Evolutionary conservation across 1,140 invertebrate genomes (phyloP), one percentile per base, ranked within the genome.

Genomic region (Kradibia gibbosae): DNA sequence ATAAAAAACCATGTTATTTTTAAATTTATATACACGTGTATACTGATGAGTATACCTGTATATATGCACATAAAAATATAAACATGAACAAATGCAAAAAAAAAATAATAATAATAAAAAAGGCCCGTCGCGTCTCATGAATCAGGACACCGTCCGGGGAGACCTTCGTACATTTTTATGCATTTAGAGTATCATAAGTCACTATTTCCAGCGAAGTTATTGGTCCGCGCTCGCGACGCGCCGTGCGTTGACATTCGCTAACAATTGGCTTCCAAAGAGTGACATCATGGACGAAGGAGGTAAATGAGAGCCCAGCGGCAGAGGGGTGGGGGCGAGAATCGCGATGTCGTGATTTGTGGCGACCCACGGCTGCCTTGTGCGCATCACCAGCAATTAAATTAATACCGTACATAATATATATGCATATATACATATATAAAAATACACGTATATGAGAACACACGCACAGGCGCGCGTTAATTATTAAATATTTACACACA

Each of bases 81-180:
- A 20, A 34, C 42, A 42, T 50, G 25, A 75, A 25, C 31, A 50
- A 80, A 1, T 34, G 8, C 28, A 74, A 75, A 42, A 65, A 67
- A 65, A 39, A 3, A 17, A 50, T 45, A 31, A 8, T 31, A 25
- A 72, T 20, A n/a, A 15, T 22, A 72, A 39, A 17, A 20, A 74
- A 36, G 3, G 34, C 71, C 25, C 39, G 39, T 13, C 48, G 45
- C 39, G 70, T 50, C 28, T 55, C 42, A 65, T 45, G 78, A 74
- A 74, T 74, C 78, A 65, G 55, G 78, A 80, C 78, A 39, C 57
- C 50, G 78, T 28, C 71, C 70, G 53, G n/a, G n/a, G 25, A 62
- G 78, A 53, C 53, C 67, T 39, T 50, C 17, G 22, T 48, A 36
- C 15, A n/a, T 74, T 50, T 57, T 20, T 3, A 36, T 74, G 48